Evolutionary conservation across 1,140 invertebrate genomes (phyloP), one percentile per base, ranked within the genome.

Genomic region (Calliphora vicina): DNA sequence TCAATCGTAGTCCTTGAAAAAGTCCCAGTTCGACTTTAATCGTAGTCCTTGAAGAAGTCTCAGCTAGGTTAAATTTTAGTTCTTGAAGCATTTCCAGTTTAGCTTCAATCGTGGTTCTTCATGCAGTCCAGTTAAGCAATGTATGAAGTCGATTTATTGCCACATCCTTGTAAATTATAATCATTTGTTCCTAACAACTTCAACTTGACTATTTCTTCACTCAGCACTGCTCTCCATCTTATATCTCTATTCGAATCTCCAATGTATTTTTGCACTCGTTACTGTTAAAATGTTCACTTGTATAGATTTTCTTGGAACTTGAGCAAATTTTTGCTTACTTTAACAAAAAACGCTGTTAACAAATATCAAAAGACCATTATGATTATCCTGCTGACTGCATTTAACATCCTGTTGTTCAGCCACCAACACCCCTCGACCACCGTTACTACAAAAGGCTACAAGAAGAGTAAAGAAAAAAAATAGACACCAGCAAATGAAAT

Each of bases 381-480:
- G 74, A 78, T 78, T 78, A 78, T 78, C 74, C 74, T 78, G 74
- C 35, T 78, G 74, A 78, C 74, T 78, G 74, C 74, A 78, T 78
- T 78, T 43, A 78, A 78, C 74, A 45, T 78, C 74, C 42, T 78
- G 74, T 67, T 67, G 61, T 67, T 67, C 8, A 25, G 9, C 61
- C 12, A n/a, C 9, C 20, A 25, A 67, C 17, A 17, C 50, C 15
- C n/a, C 50, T 15, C 50, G n/a, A 17, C 50, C n/a, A n/a, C 13
- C 50, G 6, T 57, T 57, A 6, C 15, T 15, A n/a, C 50, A 9
- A 13, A n/a, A n/a, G n/a, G n/a, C 29, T n/a, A 20, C 13, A 76
- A n/a, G 6, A 20, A 20, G 27, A 57, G 15, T 57, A 25, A 67
- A 8, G 2, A 20, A 43, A 43, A n/a, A n/a, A n/a, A n/a, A n/a